Percentiles rank a stretch among this genome's conserved stretches.
Evolutionary conservation across 2,113 vertebrate species (phyloP).

Genomic region (Saguinus imperator): DNA sequence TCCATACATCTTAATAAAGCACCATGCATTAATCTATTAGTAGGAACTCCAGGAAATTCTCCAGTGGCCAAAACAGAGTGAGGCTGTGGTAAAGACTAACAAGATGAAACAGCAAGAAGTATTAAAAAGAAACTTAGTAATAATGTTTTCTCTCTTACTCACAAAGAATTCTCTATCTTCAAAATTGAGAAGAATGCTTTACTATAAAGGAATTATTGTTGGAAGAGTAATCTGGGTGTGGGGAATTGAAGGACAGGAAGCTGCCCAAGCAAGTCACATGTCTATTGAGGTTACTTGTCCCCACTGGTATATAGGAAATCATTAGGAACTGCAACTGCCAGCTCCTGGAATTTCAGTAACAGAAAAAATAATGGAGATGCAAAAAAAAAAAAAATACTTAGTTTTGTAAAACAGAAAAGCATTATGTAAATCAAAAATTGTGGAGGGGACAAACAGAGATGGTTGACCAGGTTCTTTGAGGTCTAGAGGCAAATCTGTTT

Average conservation of each 20-base stretch:
- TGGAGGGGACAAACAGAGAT: background rate
- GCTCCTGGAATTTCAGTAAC: background rate
- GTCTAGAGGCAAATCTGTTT: background rate
- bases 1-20: slow-evolving; percentile 77
- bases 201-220: background rate
- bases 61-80: slow-evolving; percentile 42
- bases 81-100: slow-evolving; percentile 30
- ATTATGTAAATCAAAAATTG: background rate
- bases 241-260: background rate
- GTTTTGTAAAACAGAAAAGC: background rate
- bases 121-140: slow-evolving; percentile 21
- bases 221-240: background rate
- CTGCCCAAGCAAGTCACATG: background rate
- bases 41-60: slow-evolving; percentile 36
- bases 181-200: slow-evolving; percentile 41
- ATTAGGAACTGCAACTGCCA: background rate
- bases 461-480: background rate
- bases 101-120: background rate
- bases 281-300: background rate
- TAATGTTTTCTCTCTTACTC: background rate
- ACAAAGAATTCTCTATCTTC: background rate
- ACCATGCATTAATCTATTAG: slow-evolving; percentile 42
- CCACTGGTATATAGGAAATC: background rate
- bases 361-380: background rate
- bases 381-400: background rate